A percentile compares a stretch with the other conserved stretches of the same genome.
phyloP scores from a whole-genome alignment of 2,113 vertebrate species.

The Physeter macrocephalus region DNA sequence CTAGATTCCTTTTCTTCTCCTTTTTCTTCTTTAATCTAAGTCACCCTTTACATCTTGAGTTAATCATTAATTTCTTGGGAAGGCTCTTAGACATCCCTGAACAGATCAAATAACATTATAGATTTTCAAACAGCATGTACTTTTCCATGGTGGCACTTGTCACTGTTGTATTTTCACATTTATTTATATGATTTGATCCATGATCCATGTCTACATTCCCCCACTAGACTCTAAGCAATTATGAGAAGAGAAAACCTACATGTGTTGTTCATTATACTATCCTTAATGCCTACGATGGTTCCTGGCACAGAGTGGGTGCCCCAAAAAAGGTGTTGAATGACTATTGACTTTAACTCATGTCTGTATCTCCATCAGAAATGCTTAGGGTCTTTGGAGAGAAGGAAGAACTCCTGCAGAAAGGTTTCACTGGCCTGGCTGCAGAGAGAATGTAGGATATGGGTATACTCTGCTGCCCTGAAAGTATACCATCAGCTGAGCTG shows the following conservation, averaged over 20 bases:
- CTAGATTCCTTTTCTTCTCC: neutral
- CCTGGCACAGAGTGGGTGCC: neutral
- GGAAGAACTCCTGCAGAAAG: neutral
- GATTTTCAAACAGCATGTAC: neutral
- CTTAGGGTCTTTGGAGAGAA: neutral
- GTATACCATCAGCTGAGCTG: neutral
- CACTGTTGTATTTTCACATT: neutral
- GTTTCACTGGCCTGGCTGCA: neutral
- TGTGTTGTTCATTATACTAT: neutral
- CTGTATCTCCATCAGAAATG: neutral
- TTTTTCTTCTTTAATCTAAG: neutral
- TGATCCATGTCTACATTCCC: neutral
- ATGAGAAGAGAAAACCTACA: neutral
- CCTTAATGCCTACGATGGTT: neutral
- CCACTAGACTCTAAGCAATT: neutral
- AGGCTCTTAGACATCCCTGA: neutral
- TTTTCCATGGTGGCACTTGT: neutral
- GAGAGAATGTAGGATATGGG: neutral
- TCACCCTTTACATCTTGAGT: neutral
- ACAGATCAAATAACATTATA: neutral
- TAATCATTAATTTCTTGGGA: neutral
- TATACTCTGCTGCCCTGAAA: neutral
- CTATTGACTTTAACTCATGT: neutral
- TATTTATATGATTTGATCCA: neutral
- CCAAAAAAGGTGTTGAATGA: neutral